Evolutionary conservation across 2,888 invertebrate species (phyloP).

Genomic region (Caenorhabditis sp.): DNA sequence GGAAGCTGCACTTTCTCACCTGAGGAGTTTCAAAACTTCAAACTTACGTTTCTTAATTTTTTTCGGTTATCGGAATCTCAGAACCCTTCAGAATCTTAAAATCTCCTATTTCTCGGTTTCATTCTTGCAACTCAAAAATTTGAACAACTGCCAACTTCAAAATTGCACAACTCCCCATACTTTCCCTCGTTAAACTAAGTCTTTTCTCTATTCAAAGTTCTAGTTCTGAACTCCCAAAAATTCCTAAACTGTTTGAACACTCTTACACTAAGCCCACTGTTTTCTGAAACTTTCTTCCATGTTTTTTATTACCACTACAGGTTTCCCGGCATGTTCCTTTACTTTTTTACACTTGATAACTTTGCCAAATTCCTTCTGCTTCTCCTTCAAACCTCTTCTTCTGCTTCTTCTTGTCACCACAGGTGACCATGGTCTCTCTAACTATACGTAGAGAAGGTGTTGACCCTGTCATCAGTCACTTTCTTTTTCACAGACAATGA

Average conservation of each 20-base stretch:
- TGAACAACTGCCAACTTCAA: no score
- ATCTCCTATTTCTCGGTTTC: no score
- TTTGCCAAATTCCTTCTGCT: not conserved
- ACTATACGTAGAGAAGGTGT: conserved; percentile 24
- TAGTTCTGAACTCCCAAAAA: not conserved
- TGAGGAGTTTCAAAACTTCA: no score
- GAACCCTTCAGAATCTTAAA: no score
- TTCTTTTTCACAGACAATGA: conserved; percentile 32
- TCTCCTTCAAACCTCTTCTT: not conserved
- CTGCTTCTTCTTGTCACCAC: not conserved
- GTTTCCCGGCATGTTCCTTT: conserved; percentile 16
- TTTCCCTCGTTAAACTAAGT: no score
- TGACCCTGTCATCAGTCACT: conserved; percentile 52
- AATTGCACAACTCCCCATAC: no score
- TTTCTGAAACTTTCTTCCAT: not conserved
- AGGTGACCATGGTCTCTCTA: conserved; percentile 31
- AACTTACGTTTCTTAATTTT: no score
- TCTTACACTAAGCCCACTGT: not conserved
- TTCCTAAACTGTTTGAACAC: not conserved
- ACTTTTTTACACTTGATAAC: not conserved
- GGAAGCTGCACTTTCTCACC: no score
- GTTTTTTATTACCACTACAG: conserved; percentile 11
- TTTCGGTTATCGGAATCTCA: no score
- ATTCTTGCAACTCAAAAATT: no score
- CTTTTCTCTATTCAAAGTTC: no score